Evolutionary conservation across 2,797 vertebrate genomes (phyloP).

Genomic region (Acanthopagrus latus): DNA sequence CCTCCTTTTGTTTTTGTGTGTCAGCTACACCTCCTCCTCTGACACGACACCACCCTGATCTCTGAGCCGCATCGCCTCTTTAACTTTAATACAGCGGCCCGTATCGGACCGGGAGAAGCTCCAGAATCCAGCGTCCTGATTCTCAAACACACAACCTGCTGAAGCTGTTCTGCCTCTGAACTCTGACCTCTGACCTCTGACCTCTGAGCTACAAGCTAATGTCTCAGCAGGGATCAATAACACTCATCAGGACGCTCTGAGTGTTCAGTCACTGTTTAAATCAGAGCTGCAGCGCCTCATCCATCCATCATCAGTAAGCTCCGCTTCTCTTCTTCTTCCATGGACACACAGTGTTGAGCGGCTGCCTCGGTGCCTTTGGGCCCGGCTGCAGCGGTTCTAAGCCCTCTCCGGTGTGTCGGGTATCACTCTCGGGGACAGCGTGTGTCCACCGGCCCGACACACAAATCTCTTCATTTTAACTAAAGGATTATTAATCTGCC

Average conservation of each 20-base stretch:
- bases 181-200: slow-evolving; percentile 6
- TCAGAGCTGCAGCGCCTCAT: too few relatives aligned
- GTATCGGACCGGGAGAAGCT: too few relatives aligned
- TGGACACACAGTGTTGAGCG: too few relatives aligned
- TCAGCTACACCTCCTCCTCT: slow-evolving; percentile 5
- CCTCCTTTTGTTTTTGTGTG: not conserved
- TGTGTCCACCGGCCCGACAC: not conserved
- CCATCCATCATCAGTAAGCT: too few relatives aligned
- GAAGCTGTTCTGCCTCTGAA: not conserved
- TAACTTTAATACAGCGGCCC: too few relatives aligned
- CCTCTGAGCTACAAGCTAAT: slow-evolving; percentile 2
- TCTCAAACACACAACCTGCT: not conserved
- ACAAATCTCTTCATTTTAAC: slow-evolving; percentile 42
- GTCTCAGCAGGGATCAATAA: slow-evolving; percentile 10
- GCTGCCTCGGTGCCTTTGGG: too few relatives aligned
- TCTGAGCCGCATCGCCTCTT: too few relatives aligned
- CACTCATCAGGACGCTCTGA: slow-evolving; percentile 1
- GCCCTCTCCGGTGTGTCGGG: too few relatives aligned
- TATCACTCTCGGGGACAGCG: slow-evolving; percentile 5
- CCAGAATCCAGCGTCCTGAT: not conserved
- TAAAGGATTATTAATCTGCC: slow-evolving; percentile 42
- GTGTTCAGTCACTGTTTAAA: not conserved
- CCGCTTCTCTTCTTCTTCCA: too few relatives aligned
- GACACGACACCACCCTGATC: not conserved
- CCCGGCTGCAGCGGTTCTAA: too few relatives aligned